Evolutionary conservation across 2,797 vertebrate species (phyloP).

Genomic region (Eulemur coronatus): DNA sequence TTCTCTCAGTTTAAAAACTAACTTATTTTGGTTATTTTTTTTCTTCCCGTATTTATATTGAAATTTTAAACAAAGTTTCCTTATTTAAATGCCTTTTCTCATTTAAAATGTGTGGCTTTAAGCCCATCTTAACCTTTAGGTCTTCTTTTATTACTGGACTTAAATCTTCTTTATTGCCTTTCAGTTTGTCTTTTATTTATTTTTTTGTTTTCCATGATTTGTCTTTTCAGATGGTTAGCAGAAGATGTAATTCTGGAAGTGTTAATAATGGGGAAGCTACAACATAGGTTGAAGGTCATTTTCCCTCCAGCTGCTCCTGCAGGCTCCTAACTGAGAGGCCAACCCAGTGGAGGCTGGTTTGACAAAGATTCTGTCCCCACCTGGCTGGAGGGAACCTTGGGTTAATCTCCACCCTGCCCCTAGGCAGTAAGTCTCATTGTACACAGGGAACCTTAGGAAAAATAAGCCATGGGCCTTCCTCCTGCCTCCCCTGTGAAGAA

Average conservation of each 20-base stretch:
- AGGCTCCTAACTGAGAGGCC: neutral
- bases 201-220: neutral
- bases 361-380: neutral
- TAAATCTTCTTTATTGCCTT: neutral
- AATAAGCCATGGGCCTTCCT: no score
- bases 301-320: neutral
- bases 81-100: neutral
- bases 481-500: neutral
- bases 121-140: neutral
- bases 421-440: neutral
- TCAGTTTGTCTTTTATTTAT: neutral
- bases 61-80: constrained; percentile 15
- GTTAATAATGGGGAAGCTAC: neutral
- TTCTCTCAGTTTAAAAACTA: constrained; percentile 10
- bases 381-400: neutral
- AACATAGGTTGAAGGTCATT: neutral
- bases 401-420: neutral
- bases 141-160: neutral
- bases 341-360: neutral
- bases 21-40: constrained; percentile 33
- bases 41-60: neutral
- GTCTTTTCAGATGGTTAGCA: neutral
- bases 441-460: neutral
- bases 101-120: constrained; percentile 11
- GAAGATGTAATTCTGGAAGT: neutral